These are phyloP conservation scores for Ctenopoma kingsleyae DNA, from an alignment of 2,797 vertebrate species.

Conservation along the genomic window DNA sequence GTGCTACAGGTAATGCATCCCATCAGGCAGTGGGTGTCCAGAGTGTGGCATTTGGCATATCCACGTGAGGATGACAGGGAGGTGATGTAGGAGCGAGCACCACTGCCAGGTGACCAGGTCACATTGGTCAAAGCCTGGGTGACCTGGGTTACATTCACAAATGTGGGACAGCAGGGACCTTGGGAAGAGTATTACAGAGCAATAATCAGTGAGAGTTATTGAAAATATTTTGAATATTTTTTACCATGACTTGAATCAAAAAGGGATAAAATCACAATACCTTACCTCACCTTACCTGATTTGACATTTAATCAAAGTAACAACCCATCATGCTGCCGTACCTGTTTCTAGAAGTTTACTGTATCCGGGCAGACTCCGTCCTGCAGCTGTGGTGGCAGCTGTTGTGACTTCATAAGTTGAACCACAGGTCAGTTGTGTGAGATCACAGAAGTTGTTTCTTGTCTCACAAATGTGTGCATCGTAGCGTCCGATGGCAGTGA, in stretches of 20 bases:
- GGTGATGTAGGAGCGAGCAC: slow-evolving; percentile 86
- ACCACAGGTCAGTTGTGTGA: slow-evolving; percentile 89
- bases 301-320: neutral
- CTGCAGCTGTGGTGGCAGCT: slow-evolving; percentile 82
- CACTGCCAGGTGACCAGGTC: slow-evolving; percentile 87
- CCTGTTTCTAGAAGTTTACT: slow-evolving; percentile 90
- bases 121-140: slow-evolving; percentile 92
- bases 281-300: neutral
- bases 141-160: slow-evolving; percentile 86
- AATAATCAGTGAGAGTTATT: neutral
- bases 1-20: slow-evolving; percentile 93
- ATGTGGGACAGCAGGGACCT: slow-evolving; percentile 92
- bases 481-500: slow-evolving; percentile 79
- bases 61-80: slow-evolving; percentile 87
- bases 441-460: slow-evolving; percentile 70
- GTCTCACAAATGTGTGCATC: slow-evolving; percentile 81
- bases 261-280: neutral
- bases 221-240: neutral
- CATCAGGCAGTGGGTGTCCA: slow-evolving; percentile 90
- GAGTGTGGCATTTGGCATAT: slow-evolving; percentile 90
- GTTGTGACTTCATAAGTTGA: slow-evolving; percentile 86
- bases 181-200: neutral
- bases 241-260: neutral
- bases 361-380: slow-evolving; percentile 90
- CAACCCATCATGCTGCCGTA: slow-evolving; percentile 47